Percentiles rank a stretch among this genome's conserved stretches.
Conservation (phyloP, 2,113 vertebrate genomes). For the Indri indri region DNA sequence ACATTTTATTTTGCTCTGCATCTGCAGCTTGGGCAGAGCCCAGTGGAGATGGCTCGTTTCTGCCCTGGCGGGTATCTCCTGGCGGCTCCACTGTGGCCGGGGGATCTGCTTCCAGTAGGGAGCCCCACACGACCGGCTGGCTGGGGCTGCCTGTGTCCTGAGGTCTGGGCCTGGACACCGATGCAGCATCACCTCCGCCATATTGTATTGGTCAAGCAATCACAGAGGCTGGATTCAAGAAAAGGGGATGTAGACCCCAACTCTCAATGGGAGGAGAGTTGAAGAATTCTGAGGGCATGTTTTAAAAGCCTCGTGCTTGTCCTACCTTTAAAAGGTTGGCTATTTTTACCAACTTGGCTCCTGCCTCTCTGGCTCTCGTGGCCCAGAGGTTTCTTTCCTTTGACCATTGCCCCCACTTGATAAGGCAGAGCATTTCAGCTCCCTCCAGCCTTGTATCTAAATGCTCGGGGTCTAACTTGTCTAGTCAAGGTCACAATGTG, state of each 20-base stretch:
- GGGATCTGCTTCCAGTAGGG: background rate
- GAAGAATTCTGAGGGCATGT: background rate
- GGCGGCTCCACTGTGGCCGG: background rate
- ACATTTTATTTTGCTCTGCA: background rate
- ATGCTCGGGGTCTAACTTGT: background rate
- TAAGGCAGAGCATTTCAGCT: background rate
- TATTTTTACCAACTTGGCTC: background rate
- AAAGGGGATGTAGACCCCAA: background rate
- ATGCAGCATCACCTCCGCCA: background rate
- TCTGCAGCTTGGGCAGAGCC: background rate
- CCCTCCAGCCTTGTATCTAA: background rate
- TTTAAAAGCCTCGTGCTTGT: background rate
- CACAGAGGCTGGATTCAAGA: background rate
- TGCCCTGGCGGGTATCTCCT: background rate
- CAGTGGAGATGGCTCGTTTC: too few relatives aligned
- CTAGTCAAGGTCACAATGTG: background rate
- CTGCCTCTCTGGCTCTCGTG: background rate
- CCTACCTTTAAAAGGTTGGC: background rate
- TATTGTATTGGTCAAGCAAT: background rate
- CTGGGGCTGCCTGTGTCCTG: too few relatives aligned
- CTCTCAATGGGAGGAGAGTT: background rate
- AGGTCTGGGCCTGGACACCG: background rate
- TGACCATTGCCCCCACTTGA: background rate
- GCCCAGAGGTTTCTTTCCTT: background rate
- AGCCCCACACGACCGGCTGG: background rate